Base-by-base conservation (phyloP, 2,113 vertebrate genomes). In the Gymnorhina tibicen region DNA sequence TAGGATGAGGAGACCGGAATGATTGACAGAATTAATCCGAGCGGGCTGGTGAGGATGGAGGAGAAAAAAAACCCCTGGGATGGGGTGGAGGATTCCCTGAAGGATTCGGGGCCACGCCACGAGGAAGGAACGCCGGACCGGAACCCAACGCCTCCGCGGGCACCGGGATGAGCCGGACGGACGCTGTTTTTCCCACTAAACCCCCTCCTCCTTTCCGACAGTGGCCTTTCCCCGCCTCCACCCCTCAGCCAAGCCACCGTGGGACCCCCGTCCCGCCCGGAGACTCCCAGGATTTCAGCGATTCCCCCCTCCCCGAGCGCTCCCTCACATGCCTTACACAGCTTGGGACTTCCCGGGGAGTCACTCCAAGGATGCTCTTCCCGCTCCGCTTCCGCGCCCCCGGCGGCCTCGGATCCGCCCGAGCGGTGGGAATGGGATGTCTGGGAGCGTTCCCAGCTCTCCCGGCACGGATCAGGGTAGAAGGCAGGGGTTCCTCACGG, bases 311-410 rank as follows among this genome's bases (percentile, higher is more conserved):
- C 14, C 66, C 39, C 0, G 95, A 96, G 70, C 21, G 91, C 96
- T 97, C 95, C 97, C 94, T 79, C 94, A 82, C 96, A 97, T 98
- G 98, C 98, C 98, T 98, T 98, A 98, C 27, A 96, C 97, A 97
- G 97, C 96, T 96, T 95, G 87, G 8, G 73, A 84, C 96, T 76
- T 85, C 91, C 97, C 85, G 10, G 32, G 94, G 85, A 87, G 95
- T 72, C 91, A 53, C 63, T 60, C 84, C 73, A 3, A 28, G 84
- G 93, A 92, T 50, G 59, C 28, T 47, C 33, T 50, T 42, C 39
- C 42, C 58, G 17, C 89, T 49, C 93, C 11, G 88, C 94, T 97
- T 69, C 70, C 59, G 33, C 87, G 23, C 93, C 97, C 96, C 73
- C 28, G 49, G 64, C 4, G n/a, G 53, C 60, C 96, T 97, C 35